phyloP scores from a whole-genome alignment of 2,113 vertebrate genomes.

The Calyptommatus sinebrachiatus region DNA sequence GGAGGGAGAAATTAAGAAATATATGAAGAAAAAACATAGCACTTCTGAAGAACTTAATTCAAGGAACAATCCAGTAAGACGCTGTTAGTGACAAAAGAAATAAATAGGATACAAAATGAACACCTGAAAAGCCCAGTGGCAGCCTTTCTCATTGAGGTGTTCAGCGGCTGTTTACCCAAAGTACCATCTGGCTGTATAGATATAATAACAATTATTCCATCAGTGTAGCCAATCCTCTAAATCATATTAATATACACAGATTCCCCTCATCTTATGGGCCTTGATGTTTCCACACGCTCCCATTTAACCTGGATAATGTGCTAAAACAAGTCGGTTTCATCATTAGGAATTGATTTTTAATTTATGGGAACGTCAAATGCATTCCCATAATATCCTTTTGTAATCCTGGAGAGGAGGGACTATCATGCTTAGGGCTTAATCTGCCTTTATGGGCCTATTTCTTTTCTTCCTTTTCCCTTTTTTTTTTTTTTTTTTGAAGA shows the following conservation, averaged over 20 bases:
- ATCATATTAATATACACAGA: constrained; percentile 73
- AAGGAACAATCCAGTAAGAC: neutral
- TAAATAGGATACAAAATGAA: constrained; percentile 37
- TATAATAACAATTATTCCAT: constrained; percentile 78
- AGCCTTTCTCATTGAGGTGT: constrained; percentile 59
- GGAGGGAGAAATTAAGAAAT: accelerated
- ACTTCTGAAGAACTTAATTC: neutral
- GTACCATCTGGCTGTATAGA: constrained; percentile 79
- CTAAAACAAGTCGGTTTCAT: constrained; percentile 71
- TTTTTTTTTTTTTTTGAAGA: neutral
- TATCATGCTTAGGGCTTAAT: constrained; percentile 46
- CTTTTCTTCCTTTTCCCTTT: constrained; percentile 28
- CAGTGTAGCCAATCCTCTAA: constrained; percentile 70
- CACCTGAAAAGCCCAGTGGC: constrained; percentile 68
- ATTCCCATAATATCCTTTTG: constrained; percentile 69
- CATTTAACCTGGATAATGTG: constrained; percentile 76
- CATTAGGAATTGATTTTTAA: constrained; percentile 81
- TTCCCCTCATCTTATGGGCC: constrained; percentile 61
- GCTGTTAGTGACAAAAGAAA: constrained; percentile 52
- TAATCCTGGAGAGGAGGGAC: constrained; percentile 57
- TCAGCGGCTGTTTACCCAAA: constrained; percentile 74
- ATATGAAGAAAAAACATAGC: constrained; percentile 4
- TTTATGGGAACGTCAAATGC: constrained; percentile 71
- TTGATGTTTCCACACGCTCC: constrained; percentile 68
- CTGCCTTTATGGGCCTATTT: constrained; percentile 65